These are phyloP conservation scores for Trichopria drosophilae DNA, from an alignment of 2,888 invertebrate genomes.

Conservation along the genomic window DNA sequence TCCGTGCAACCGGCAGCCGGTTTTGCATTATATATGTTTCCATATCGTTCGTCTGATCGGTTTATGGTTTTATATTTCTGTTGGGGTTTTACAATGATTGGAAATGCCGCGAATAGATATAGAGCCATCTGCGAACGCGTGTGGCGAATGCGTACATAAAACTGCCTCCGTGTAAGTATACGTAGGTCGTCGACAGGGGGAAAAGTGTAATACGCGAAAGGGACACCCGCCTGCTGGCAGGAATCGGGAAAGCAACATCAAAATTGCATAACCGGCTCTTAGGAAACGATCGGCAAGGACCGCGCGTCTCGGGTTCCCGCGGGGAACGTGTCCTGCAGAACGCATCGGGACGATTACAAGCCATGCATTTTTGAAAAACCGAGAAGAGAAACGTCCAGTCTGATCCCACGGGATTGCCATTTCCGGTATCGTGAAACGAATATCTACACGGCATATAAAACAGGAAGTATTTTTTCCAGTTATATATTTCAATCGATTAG, in stretches of 20 bases:
- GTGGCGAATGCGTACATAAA: slow-evolving; percentile 14
- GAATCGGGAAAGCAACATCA: slow-evolving; percentile 51
- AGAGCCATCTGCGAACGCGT: slow-evolving; percentile 19
- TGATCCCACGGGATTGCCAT: too few species aligned
- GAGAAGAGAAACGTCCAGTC: too few species aligned
- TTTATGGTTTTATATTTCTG: slow-evolving; percentile 56
- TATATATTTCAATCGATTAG: too few species aligned
- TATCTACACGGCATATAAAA: too few species aligned
- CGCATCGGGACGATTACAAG: slow-evolving; percentile 53
- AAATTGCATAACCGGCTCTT: slow-evolving; percentile 57
- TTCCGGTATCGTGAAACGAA: too few species aligned
- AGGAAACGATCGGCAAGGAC: slow-evolving; percentile 53
- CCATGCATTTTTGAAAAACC: slow-evolving; percentile 47
- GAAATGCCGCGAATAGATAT: slow-evolving; percentile 52
- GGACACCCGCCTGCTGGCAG: slow-evolving; percentile 22
- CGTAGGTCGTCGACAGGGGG: too few species aligned
- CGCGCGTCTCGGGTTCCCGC: slow-evolving; percentile 42
- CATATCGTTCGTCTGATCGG: slow-evolving; percentile 56
- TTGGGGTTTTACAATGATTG: slow-evolving; percentile 58
- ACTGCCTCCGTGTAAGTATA: too few species aligned
- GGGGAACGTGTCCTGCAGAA: slow-evolving; percentile 49
- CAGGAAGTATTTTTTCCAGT: too few species aligned
- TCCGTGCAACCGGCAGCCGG: slow-evolving; percentile 33
- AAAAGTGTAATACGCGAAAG: too few species aligned
- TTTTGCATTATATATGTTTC: slow-evolving; percentile 51